A percentile compares a stretch with the other conserved stretches of the same genome.
Conservation (phyloP, 1,140 invertebrate genomes). For the Rhopalosiphum maidis region DNA sequence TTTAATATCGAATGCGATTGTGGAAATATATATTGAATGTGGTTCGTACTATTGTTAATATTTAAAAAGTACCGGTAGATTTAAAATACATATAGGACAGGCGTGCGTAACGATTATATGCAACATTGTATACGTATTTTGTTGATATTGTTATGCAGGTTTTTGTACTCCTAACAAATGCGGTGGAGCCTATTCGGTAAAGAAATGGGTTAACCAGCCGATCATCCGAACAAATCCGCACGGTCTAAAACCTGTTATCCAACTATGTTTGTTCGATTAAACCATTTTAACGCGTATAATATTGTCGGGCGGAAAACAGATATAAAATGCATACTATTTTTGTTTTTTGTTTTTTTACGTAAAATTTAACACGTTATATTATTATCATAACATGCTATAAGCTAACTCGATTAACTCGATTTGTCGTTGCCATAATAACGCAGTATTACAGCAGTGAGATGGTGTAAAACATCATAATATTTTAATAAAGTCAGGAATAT, state of each 20-base stretch:
- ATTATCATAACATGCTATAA: not conserved
- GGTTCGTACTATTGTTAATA: not conserved
- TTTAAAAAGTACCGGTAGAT: not conserved
- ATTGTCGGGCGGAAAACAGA: not conserved
- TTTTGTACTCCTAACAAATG: not conserved
- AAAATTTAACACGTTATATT: not conserved
- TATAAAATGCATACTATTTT: not conserved
- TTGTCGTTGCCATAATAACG: not conserved
- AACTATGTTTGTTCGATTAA: not conserved
- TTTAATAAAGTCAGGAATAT: not conserved
- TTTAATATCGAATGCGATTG: not conserved
- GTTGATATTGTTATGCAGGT: slow-evolving; percentile 7
- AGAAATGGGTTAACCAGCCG: slow-evolving; percentile 19
- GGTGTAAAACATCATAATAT: not conserved
- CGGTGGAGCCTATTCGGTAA: not conserved
- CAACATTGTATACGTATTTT: not conserved
- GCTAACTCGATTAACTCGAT: not conserved
- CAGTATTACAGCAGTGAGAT: not conserved
- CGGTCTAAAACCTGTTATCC: not conserved
- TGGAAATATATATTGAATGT: not conserved
- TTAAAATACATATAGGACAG: slow-evolving; percentile 17
- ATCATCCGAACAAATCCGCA: slow-evolving; percentile 18
- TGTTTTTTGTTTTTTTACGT: not conserved
- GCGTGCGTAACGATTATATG: not conserved
- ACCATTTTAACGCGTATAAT: not conserved